Evolutionary conservation across 2,113 vertebrate species (phyloP).

Genomic region (Leptobrachium leishanense): DNA sequence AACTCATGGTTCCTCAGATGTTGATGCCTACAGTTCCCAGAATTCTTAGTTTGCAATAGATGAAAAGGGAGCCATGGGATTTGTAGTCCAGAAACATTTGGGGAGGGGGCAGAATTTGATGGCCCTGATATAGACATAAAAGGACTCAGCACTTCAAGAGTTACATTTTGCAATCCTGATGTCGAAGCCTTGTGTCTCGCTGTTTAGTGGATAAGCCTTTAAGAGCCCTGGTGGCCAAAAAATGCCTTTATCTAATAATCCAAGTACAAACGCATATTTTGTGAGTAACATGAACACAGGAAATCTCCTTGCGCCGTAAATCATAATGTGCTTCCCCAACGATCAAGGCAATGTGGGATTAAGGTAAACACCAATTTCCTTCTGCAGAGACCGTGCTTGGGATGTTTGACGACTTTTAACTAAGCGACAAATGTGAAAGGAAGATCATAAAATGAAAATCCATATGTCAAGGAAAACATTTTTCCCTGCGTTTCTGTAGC

Average conservation of each 20-base stretch:
- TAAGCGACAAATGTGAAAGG: neutral
- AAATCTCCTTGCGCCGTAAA: slow-evolving; percentile 31
- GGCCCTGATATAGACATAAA: no score
- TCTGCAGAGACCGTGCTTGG: neutral
- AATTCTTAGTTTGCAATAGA: no score
- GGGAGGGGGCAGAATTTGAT: no score
- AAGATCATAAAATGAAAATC: neutral
- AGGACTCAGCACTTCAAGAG: no score
- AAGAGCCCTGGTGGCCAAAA: no score
- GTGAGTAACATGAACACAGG: neutral
- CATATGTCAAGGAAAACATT: neutral
- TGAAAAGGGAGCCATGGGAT: no score
- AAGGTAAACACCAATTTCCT: neutral
- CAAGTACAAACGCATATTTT: neutral
- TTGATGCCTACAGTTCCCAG: no score
- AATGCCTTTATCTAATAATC: neutral
- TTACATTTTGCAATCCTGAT: no score
- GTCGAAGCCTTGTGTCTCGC: no score
- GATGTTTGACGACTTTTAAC: neutral
- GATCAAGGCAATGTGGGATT: neutral
- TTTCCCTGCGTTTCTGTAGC: neutral
- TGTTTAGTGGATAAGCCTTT: no score
- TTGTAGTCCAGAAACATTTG: no score
- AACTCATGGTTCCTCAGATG: no score
- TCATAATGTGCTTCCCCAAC: slow-evolving; percentile 2